phyloP scores from a whole-genome alignment of 1,140 invertebrate species.

The Copidosoma floridanum region DNA sequence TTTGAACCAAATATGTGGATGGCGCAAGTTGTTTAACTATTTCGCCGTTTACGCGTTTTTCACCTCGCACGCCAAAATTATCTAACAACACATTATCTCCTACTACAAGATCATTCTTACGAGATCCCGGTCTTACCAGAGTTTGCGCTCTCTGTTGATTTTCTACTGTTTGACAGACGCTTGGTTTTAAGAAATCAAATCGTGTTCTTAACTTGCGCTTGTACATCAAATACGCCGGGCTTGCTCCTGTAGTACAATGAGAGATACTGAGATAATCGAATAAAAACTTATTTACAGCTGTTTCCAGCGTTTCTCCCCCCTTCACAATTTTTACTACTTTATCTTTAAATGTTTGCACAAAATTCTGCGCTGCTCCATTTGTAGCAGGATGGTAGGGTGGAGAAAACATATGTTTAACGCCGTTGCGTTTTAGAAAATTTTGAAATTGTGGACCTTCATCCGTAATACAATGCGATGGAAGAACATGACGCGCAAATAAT shows the following conservation, averaged over 20 bases:
- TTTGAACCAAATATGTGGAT: neutral
- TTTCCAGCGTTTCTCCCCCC: neutral
- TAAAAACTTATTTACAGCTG: neutral
- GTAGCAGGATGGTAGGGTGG: too few species aligned
- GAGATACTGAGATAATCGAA: neutral
- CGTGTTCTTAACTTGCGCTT: too few species aligned
- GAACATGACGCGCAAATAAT: neutral
- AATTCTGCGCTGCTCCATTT: neutral
- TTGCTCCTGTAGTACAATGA: neutral
- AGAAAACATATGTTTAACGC: neutral
- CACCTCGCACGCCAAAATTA: neutral
- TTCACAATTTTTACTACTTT: neutral
- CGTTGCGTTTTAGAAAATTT: neutral
- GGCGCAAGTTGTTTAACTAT: neutral
- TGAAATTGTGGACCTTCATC: neutral
- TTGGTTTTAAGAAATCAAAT: neutral
- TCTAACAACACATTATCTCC: neutral
- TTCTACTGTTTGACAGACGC: neutral
- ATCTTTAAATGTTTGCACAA: too few species aligned
- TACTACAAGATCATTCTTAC: neutral
- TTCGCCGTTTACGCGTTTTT: neutral
- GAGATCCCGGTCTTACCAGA: neutral
- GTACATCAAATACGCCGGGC: neutral
- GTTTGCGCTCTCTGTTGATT: neutral
- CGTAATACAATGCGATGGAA: neutral